Evolutionary conservation across 2,888 invertebrate genomes (phyloP), one percentile per base, ranked within the genome.

Genomic region (Cephus sareptanus): DNA sequence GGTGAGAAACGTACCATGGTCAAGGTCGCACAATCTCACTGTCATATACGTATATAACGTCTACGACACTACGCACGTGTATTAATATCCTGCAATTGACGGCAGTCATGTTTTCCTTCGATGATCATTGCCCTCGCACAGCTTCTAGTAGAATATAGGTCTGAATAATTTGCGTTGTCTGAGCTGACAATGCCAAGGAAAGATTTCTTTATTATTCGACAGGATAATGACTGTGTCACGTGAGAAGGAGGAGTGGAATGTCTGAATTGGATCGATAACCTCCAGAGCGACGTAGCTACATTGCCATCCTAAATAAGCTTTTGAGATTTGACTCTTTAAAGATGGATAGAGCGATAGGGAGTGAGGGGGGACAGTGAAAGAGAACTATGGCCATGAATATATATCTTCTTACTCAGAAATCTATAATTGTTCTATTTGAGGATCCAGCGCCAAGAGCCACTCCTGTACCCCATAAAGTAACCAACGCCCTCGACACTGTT

Each of bases 361-460:
- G 56, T 2, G 2, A 23, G 56, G 23, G 23, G 35, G 11, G 40
- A 40, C 2, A 56, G 23, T 0, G 56, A 56, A 23, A 9, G 23
- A 56, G 37, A 56, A 56, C 23, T 56, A 23, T 56, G 23, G 56
- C 56, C 9, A 56, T 23, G 23, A 56, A 56, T 56, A 56, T 56
- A 56, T 56, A 56, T 56, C 56, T 23, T 23, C 56, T 56, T 56
- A 56, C 56, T 56, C 56, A 56, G 71, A 34, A 71, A 71, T 71
- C 33, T 31, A 71, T 71, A 31, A 71, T 56, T 56, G 23, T 71
- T 71, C 71, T 71, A 71, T 71, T 71, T 71, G 12, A 71, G 71
- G 71, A 71, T 71, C 71, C 31, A 71, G 1, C 15, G 71, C 71
- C 71, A 23, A 31, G 33, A 71, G 71, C 71, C 71, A 71, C 71